Evolutionary conservation across 1,140 invertebrate genomes (phyloP), one percentile per base, ranked within the genome.

Genomic region (Cherax quadricarinatus): DNA sequence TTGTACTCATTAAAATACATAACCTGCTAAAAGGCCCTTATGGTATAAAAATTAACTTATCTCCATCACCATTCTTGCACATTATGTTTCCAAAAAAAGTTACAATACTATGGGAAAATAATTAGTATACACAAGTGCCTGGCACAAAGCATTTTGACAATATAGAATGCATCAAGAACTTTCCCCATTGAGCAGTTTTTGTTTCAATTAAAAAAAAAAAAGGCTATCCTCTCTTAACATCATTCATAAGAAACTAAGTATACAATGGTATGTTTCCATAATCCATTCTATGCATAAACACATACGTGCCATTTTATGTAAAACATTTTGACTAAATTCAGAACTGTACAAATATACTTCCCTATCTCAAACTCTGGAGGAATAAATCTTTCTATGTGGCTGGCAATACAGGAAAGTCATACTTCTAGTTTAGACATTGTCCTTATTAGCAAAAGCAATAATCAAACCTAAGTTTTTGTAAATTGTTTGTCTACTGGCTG

Each of bases 161-260:
- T 86, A 91, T 49, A 87, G 86, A 91, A 86, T 57, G 87, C 89
- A 91, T 91, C 89, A 91, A 91, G 60, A 91, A 80, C 79, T 62
- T n/a, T n/a, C 53, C 86, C 89, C 89, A 91, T 87, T 91, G 89
- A 91, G 89, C 89, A 91, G 84, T 91, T 75, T 81, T 53, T 62
- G 62, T 81, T 87, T 66, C 78, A 80, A 86, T 86, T 53, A 78
- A 78, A 70, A 66, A 81, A 86, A 91, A 62, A 57, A 88, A 60
- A 48, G 75, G 73, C 86, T 73, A 87, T 75, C 18, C 48, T 73
- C 4, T 12, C 70, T 18, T 73, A 30, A 30, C 30, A 83, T 30
- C 70, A 73, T 30, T 30, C n/a, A 4, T 73, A 73, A 24, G 62
- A 73, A 73, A 73, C 70, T 73, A n/a, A 18, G n/a, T 73, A 73